Conservation (phyloP, 2,113 vertebrate genomes). For the Vidua macroura region DNA sequence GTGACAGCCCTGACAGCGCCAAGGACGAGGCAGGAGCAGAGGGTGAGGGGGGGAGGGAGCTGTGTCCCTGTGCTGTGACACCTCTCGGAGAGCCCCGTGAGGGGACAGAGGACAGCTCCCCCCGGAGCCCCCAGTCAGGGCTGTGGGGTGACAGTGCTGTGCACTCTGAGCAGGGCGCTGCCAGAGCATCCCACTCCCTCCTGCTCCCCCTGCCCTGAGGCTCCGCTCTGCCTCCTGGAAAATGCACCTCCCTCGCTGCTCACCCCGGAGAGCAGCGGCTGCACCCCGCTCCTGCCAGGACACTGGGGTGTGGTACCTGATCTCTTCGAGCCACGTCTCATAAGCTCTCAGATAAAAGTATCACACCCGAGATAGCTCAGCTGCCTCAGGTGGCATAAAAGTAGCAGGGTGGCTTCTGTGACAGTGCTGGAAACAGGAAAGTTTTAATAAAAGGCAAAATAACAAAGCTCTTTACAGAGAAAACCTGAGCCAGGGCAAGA, state of each 20-base stretch:
- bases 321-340: no score
- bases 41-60: not conserved
- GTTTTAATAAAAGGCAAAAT: no score
- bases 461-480: no score
- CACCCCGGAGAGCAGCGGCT: fast-evolving
- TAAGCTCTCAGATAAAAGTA: no score
- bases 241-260: not conserved
- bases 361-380: no score
- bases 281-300: not conserved
- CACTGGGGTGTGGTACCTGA: not conserved
- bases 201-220: fast-evolving
- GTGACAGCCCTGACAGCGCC: conserved; percentile 22
- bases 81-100: fast-evolving
- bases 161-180: fast-evolving
- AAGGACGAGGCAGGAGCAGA: not conserved
- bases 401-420: no score
- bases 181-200: not conserved
- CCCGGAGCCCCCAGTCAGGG: fast-evolving
- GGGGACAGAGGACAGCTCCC: not conserved
- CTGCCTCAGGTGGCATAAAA: no score
- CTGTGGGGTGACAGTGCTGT: not conserved
- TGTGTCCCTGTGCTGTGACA: not conserved
- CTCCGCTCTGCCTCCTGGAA: not conserved
- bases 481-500: no score
- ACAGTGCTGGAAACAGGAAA: no score